phyloP scores from a whole-genome alignment of 2,113 vertebrate species.

The Gymnarchus niloticus region DNA sequence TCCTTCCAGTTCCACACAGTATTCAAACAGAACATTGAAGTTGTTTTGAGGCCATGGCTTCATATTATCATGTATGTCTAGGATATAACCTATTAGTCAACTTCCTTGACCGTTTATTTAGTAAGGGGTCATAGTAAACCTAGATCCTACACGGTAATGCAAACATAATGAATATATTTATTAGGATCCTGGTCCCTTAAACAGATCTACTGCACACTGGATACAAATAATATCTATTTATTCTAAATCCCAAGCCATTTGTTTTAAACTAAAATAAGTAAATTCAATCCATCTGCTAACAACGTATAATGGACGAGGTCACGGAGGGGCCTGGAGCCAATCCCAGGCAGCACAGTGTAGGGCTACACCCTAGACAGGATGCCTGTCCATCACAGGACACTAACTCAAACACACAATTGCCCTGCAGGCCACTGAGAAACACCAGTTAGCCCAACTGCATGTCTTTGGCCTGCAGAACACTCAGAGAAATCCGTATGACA shows the following conservation, averaged over 20 bases:
- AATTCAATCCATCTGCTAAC: neutral
- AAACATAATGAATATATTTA: neutral
- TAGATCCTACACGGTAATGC: neutral
- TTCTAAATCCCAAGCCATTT: neutral
- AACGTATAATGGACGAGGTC: neutral
- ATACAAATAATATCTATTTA: neutral
- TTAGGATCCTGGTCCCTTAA: neutral
- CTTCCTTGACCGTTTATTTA: neutral
- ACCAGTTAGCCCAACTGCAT: neutral
- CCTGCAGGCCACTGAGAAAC: neutral
- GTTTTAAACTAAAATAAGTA: neutral
- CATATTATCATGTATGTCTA: neutral
- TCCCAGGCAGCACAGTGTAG: neutral
- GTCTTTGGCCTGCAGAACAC: neutral
- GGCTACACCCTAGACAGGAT: neutral
- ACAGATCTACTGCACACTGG: neutral
- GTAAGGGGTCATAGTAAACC: neutral
- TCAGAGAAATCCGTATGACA: neutral
- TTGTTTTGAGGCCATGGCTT: neutral
- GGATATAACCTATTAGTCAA: neutral
- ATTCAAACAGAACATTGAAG: neutral
- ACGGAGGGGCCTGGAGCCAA: neutral
- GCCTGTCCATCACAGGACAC: neutral
- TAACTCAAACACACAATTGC: neutral
- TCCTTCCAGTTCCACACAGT: neutral